Percentiles rank a stretch among this genome's conserved stretches.
phyloP scores from a whole-genome alignment of 2,113 vertebrate species.

The Plecturocebus donacophilus region DNA sequence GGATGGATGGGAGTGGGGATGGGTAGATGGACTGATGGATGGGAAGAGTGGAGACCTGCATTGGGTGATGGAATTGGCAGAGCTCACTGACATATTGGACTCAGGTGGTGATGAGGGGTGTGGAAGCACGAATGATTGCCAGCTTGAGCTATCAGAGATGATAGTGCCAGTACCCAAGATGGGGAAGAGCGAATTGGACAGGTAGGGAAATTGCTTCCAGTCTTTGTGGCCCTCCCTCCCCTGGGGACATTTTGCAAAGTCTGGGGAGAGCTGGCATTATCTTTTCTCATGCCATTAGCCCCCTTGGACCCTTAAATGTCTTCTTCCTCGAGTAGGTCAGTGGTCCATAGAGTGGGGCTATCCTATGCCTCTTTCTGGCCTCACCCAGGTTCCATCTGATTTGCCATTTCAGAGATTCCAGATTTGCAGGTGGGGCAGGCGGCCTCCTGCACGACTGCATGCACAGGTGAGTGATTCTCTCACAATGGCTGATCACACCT shows the following conservation, averaged over 20 bases:
- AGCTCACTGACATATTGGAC: rapidly evolving
- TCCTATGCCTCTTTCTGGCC: not conserved
- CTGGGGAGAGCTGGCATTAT: not conserved
- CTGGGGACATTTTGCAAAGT: too few relatives aligned
- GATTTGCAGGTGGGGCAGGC: not conserved
- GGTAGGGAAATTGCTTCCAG: not conserved
- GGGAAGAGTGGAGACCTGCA: not conserved
- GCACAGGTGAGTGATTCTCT: conserved; percentile 62
- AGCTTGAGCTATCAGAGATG: rapidly evolving
- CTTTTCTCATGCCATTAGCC: not conserved
- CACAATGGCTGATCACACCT: not conserved
- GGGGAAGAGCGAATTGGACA: not conserved
- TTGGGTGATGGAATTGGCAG: not conserved
- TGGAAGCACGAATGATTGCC: too few relatives aligned
- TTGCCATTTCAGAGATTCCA: conserved; percentile 67
- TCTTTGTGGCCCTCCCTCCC: not conserved
- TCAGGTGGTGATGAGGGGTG: not conserved
- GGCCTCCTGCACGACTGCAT: conserved; percentile 51
- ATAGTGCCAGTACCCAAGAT: not conserved
- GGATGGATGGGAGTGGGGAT: too few relatives aligned
- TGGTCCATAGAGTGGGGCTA: not conserved
- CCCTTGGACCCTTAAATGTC: not conserved
- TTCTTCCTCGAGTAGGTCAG: not conserved
- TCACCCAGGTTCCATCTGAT: not conserved
- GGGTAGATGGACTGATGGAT: not conserved